Evolutionary conservation across 2,888 invertebrate species (phyloP), one percentile per base, ranked within the genome.

Genomic region (Parnassius mnemosyne): DNA sequence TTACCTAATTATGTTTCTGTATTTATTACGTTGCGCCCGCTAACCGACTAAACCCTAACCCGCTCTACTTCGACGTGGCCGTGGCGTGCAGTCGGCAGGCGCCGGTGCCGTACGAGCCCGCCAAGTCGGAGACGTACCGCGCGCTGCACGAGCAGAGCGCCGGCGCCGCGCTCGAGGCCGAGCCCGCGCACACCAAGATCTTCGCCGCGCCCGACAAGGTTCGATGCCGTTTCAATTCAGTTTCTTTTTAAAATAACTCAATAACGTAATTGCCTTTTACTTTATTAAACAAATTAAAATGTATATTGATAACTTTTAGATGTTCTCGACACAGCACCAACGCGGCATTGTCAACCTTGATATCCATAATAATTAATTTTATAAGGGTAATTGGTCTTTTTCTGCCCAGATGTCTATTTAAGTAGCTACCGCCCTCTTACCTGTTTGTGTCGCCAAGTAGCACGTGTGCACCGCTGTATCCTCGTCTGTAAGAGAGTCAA

Each of bases 101-200:
- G 85, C 94, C 95, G 70, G 87, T 94, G 82, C 94, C 93, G 82
- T 97, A 95, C 93, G 97, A 97, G 93, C 97, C 97, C 73, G 95
- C 96, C 83, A 95, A 95, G 92, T 97, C 97, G 81, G 97, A 97
- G 87, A 96, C 97, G 64, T 97, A 94, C 93, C 95, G 95, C 92
- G 96, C 96, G 77, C 94, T 97, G 68, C 96, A 96, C 87, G 97
- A 97, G 87, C 94, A 94, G 71, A 94, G 94, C 72, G 95, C 94
- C 68, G 94, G 93, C 79, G 83, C 87, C 60, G 90, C 94, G 71
- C 94, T 94, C 67, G 96, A 96, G 87, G 93, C 93, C 71, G 92
- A 93, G 74, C 95, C 96, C 69, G 94, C 94, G 64, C 95, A 95
- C 80, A 92, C 94, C 75, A 96, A 94, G 91, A 94, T 96, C 81